Percentiles rank a stretch among this genome's conserved stretches.
phyloP scores from a whole-genome alignment of 1,140 invertebrate species.

The Rhopalosiphum maidis region DNA sequence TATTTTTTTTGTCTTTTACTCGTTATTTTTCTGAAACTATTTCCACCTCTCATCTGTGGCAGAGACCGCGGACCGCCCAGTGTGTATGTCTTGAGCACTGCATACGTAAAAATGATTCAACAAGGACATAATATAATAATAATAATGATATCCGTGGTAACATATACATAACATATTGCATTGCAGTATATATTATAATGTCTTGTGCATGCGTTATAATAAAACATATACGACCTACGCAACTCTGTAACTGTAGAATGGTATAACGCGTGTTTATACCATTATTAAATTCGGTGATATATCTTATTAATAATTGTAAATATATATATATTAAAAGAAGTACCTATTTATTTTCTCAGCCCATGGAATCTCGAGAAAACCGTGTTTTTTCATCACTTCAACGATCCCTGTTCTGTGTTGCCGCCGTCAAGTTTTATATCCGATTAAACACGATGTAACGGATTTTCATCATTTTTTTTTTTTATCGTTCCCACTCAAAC shows the following conservation, averaged over 20 bases:
- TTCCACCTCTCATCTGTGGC: neutral
- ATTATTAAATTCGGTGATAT: neutral
- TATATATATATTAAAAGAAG: neutral
- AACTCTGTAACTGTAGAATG: neutral
- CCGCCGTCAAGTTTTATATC: neutral
- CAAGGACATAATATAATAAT: constrained; percentile 40
- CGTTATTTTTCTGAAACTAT: neutral
- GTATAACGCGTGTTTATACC: neutral
- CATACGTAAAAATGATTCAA: neutral
- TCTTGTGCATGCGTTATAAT: neutral
- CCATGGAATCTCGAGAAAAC: neutral
- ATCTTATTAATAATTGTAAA: neutral
- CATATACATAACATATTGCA: neutral
- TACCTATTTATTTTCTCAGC: neutral
- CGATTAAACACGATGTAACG: constrained; percentile 49
- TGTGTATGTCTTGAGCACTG: neutral
- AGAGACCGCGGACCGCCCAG: neutral
- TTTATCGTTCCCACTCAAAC: neutral
- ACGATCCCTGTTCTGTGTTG: neutral
- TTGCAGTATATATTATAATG: neutral
- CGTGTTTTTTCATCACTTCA: neutral
- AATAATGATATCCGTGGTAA: neutral
- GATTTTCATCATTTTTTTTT: constrained; percentile 19
- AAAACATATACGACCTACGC: neutral
- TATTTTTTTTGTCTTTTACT: neutral